Evolutionary conservation across 2,888 invertebrate species (phyloP), one percentile per base, ranked within the genome.

Genomic region (Stenodera caucasica): DNA sequence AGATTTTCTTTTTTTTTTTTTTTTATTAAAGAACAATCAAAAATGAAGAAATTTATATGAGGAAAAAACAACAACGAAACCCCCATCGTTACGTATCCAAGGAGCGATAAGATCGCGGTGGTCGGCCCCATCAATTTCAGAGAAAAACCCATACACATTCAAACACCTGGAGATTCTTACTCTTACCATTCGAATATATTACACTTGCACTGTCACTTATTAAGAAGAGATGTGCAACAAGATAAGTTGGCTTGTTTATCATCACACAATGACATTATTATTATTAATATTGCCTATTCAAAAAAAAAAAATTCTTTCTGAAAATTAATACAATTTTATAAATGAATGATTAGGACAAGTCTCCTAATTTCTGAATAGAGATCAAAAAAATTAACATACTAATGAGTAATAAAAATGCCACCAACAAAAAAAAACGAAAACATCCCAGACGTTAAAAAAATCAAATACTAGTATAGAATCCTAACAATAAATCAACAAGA

Each of bases 71-170:
- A 37, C 8, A 37, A 37, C 8, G 37, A 37, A 37, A 15, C 15
- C 18, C 52, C 5, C 18, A 33, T 21, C 32, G 52, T 52, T 52
- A 52, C 52, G 52, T 52, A 33, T 12, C 30, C 52, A 15, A 26
- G 40, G 40, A 51, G 29, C 21, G 52, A 52, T 52, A 52, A 52
- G 33, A 52, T 52, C 52, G 29, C 14, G 30, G 52, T 52, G 52
- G 52, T 29, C 32, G 29, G 12, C 52, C 40, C 32, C 15, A 52
- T 52, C 52, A 52, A 32, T 52, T 52, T 52, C 52, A 29, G 6
- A 26, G 32, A 29, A 52, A n/a, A 14, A 40, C 15, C n/a, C 15
- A 40, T 8, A 18, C 7, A 37, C 33, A 33, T n/a, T 2, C 12
- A 33, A 2, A 37, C 15, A 40, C 15, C 37, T 14, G 37, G 37